Evolutionary conservation across 2,113 vertebrate genomes (phyloP), one percentile per base, ranked within the genome.

Genomic region (Microcebus tavaratra): DNA sequence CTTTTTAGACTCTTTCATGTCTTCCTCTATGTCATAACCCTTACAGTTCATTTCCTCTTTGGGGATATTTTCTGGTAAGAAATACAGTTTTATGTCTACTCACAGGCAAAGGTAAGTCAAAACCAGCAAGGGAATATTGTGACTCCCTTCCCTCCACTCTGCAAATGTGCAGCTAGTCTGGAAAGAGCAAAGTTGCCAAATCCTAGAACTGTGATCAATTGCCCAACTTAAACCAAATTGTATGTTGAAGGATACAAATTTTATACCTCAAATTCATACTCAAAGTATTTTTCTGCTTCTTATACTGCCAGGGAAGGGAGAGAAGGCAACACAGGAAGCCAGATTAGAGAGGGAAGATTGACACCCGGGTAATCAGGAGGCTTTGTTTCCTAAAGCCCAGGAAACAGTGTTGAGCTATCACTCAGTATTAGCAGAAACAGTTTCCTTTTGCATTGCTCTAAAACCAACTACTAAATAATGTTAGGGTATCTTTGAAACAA

Each of bases 401-500:
- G 81, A 82, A 86, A 88, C 17, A 27, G 39, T 36, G 67, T 91
- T 79, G 76, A 29, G 50, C 55, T 55, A 8, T 88, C 81, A 68
- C 79, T 85, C 29, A 55, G 48, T 34, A 21, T 31, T 42, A 75
- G 79, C 65, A 83, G 96, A 81, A 85, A 85, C 21, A 85, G 59
- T 72, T 89, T 93, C 72, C 68, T 78, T 79, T 59, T 45, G 73
- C 79, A 67, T 72, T 91, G 55, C 83, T 87, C 59, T 73, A 61
- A 85, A 61, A 45, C 45, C 76, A 63, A 10, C 59, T 89, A 79
- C 50, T 86, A 96, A 91, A 96, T 80, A 92, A 86, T 81, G 61
- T 81, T 86, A 94, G 84, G 55, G 2, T 96, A 65, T 95, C 82
- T 88, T 76, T 93, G 55, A 93, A 75, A 68, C 48, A 92, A 82